Percentiles rank a stretch among this genome's conserved stretches.
phyloP scores from a whole-genome alignment of 2,797 vertebrate genomes.

The Anisognathus igniventris region DNA sequence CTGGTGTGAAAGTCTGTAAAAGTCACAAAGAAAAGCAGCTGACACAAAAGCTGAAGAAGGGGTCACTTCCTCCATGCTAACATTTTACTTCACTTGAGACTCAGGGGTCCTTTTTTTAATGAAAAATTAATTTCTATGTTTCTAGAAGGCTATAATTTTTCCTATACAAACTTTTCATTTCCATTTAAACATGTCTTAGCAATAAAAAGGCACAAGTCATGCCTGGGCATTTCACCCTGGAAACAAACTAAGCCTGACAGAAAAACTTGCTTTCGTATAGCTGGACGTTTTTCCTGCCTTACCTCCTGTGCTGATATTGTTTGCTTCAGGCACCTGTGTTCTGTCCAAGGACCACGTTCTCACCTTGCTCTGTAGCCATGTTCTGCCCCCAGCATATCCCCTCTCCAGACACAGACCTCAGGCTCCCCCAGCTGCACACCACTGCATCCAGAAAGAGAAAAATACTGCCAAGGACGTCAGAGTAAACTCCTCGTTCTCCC shows the following conservation, averaged over 20 bases:
- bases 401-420: not conserved
- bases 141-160: not conserved
- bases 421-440: rapidly evolving
- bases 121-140: not conserved
- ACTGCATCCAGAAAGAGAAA: not conserved
- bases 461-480: not conserved
- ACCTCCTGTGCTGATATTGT: rapidly evolving
- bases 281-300: not conserved
- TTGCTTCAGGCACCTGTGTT: not conserved
- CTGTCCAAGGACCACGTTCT: not conserved
- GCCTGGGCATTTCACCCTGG: not conserved
- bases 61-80: not conserved
- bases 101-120: not conserved
- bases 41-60: not conserved
- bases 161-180: not conserved
- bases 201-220: not conserved
- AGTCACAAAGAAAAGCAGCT: not conserved
- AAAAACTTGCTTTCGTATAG: not conserved
- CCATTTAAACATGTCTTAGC: not conserved
- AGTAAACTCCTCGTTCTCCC: not conserved
- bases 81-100: rapidly evolving
- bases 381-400: not conserved
- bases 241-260: not conserved
- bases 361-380: not conserved
- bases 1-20: not conserved